Evolutionary conservation across 1,140 invertebrate genomes (phyloP).

Genomic region (Anthonomus grandis): DNA sequence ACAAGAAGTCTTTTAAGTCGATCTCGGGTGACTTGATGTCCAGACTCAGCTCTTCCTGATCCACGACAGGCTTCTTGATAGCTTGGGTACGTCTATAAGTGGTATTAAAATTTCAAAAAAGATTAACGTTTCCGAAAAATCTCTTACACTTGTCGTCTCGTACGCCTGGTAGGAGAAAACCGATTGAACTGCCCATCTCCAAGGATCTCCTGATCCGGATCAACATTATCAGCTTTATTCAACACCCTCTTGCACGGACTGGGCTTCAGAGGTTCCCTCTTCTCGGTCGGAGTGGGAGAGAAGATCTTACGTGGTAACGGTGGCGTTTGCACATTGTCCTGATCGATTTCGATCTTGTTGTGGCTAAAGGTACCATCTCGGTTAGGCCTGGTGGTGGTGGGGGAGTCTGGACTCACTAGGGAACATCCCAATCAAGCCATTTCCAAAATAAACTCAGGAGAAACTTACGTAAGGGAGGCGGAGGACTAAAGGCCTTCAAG

Average conservation of each 20-base stretch:
- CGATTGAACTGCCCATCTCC: constrained; percentile 79
- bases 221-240: constrained; percentile 43
- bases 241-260: constrained; percentile 48
- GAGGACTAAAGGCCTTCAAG: no score
- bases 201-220: constrained; percentile 45
- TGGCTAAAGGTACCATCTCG: constrained; percentile 42
- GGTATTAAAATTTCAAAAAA: no score
- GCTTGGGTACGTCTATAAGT: no score
- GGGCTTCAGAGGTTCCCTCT: constrained; percentile 51
- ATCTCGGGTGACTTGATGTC: no score
- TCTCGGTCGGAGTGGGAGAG: constrained; percentile 55
- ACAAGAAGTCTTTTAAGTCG: no score
- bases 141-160: constrained; percentile 60
- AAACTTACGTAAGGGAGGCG: no score
- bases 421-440: background rate
- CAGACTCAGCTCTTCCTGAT: no score
- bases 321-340: constrained; percentile 87
- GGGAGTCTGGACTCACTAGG: background rate
- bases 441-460: no score
- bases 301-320: constrained; percentile 71
- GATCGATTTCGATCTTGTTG: constrained; percentile 81
- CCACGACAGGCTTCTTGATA: no score
- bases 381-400: background rate
- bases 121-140: no score
- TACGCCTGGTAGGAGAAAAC: constrained; percentile 75